Conservation (phyloP, 2,888 invertebrate genomes). For the Agonum fuliginosum region DNA sequence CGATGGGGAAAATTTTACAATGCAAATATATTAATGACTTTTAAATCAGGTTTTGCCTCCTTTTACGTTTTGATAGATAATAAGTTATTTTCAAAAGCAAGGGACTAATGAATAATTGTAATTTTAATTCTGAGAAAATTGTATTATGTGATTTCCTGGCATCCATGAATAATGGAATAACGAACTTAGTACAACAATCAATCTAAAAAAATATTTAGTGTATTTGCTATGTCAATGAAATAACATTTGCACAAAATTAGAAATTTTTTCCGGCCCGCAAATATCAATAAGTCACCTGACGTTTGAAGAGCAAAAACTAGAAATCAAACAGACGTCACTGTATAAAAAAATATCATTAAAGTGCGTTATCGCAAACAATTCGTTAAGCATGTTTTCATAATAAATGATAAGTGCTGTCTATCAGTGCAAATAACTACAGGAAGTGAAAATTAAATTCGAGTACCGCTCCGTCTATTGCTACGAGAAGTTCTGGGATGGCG, state of each 20-base stretch:
- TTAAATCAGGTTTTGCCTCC: constrained; percentile 9
- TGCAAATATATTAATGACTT: constrained; percentile 10
- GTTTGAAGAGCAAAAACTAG: constrained; percentile 2
- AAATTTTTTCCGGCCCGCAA: not conserved
- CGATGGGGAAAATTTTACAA: not conserved
- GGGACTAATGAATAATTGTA: not conserved
- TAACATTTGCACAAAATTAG: too few species aligned
- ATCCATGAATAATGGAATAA: not conserved
- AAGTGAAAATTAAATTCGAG: constrained; percentile 36
- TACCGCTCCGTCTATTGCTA: constrained; percentile 78
- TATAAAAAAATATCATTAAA: constrained; percentile 13
- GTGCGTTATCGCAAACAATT: constrained; percentile 12
- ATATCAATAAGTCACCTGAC: constrained; percentile 19
- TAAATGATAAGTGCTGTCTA: constrained; percentile 7
- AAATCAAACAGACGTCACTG: constrained; percentile 25
- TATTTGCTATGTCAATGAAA: too few species aligned
- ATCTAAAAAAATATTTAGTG: not conserved
- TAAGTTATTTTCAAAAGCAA: not conserved
- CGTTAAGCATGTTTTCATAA: not conserved
- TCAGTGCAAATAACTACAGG: constrained; percentile 31
- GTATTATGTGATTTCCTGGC: not conserved
- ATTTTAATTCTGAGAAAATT: not conserved
- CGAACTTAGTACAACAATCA: not conserved
- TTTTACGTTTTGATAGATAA: not conserved
- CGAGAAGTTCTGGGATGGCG: constrained; percentile 76